A percentile compares a stretch with the other conserved stretches of the same genome.
phyloP scores from a whole-genome alignment of 2,797 vertebrate species.

The Antrozous pallidus region DNA sequence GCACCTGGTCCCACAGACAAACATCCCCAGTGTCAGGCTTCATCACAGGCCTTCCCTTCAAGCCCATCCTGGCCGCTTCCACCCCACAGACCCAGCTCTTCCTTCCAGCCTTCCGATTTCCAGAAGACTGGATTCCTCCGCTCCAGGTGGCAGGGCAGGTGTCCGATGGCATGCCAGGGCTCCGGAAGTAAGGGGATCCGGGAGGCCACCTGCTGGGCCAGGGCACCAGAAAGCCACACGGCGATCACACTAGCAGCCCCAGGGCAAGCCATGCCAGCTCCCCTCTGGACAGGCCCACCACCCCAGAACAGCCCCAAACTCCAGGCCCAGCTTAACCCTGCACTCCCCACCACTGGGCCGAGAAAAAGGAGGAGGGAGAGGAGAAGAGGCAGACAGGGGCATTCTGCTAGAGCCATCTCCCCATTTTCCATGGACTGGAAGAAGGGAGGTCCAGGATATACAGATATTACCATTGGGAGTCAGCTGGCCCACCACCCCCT shows the following conservation, averaged over 20 bases:
- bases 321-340: neutral
- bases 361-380: neutral
- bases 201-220: conserved; percentile 74
- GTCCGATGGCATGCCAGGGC: conserved; percentile 48
- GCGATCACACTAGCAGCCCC: conserved; percentile 68
- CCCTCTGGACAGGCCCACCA: neutral
- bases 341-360: conserved; percentile 24
- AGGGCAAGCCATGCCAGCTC: conserved; percentile 78
- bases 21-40: neutral
- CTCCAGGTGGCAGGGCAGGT: conserved; percentile 45
- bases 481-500: neutral
- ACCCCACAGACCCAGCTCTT: conserved; percentile 70
- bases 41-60: neutral
- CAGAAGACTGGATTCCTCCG: conserved; percentile 66
- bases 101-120: conserved; percentile 68
- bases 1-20: neutral
- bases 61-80: neutral
- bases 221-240: conserved; percentile 73
- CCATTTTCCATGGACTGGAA: neutral
- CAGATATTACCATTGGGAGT: neutral
- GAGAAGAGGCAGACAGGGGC: neutral
- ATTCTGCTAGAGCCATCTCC: neutral
- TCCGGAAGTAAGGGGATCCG: conserved; percentile 53
- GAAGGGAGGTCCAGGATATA: neutral
- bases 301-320: neutral